Evolutionary conservation across 2,888 invertebrate genomes (phyloP).

Genomic region (Furcula furcula): DNA sequence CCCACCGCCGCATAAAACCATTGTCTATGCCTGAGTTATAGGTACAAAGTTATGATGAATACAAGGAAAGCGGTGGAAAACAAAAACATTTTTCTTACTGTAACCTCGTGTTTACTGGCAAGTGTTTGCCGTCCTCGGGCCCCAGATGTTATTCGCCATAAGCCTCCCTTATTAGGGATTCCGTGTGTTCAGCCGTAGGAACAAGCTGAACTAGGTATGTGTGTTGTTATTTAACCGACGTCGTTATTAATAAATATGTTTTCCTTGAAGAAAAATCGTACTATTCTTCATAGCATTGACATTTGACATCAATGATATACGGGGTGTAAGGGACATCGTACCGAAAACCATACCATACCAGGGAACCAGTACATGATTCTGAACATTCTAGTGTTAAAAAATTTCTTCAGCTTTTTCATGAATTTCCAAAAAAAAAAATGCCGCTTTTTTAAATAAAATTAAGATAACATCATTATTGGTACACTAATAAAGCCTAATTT

Average conservation of each 20-base stretch:
- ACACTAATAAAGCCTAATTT: no score
- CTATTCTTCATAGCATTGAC: no score
- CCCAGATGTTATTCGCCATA: slow-evolving; percentile 78
- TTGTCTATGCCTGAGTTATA: slow-evolving; percentile 21
- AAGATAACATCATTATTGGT: no score
- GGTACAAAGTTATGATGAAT: slow-evolving; percentile 53
- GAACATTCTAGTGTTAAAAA: no score
- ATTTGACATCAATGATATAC: no score
- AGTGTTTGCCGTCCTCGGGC: slow-evolving; percentile 71
- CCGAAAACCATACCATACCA: no score
- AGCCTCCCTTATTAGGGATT: slow-evolving; percentile 78
- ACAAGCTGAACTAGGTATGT: slow-evolving; percentile 50
- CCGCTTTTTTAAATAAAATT: no score
- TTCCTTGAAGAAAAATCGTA: slow-evolving; percentile 31
- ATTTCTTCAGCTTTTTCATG: no score
- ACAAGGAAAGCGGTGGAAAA: slow-evolving; percentile 57
- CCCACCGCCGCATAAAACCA: slow-evolving; percentile 15
- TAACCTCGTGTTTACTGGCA: slow-evolving; percentile 70
- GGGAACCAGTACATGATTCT: no score
- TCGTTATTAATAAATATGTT: slow-evolving; percentile 73
- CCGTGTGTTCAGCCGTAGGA: slow-evolving; percentile 62
- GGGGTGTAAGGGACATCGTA: no score
- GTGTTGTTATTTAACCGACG: slow-evolving; percentile 65
- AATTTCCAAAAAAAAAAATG: no score
- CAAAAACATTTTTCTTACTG: slow-evolving; percentile 75